phyloP scores from a whole-genome alignment of 2,113 vertebrate genomes.

The Noctilio leporinus region DNA sequence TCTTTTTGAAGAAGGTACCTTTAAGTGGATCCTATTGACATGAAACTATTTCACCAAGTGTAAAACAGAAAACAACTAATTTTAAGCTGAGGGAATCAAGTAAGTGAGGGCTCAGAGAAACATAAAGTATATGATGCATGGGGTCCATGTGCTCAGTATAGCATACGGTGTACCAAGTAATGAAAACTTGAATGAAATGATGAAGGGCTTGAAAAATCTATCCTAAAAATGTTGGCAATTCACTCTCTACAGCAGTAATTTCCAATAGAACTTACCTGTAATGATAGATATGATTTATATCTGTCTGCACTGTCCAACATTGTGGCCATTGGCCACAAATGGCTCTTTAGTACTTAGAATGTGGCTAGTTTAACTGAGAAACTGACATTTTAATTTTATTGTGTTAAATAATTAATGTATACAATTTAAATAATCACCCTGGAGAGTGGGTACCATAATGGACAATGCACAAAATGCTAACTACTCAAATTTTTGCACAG shows the following conservation, averaged over 20 bases:
- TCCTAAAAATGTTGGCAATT: neutral
- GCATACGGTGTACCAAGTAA: neutral
- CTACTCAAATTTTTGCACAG: neutral
- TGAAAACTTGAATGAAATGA: neutral
- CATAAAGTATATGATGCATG: neutral
- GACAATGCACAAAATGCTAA: neutral
- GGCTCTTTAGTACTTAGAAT: neutral
- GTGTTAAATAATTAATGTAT: neutral
- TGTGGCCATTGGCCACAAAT: neutral
- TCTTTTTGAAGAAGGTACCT: neutral
- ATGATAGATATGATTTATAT: neutral
- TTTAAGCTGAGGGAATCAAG: neutral
- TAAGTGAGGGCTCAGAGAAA: neutral
- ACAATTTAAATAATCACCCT: neutral
- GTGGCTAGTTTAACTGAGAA: neutral
- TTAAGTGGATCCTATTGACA: neutral
- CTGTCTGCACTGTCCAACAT: neutral
- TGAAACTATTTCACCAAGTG: neutral
- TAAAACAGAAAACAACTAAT: slow-evolving; percentile 17
- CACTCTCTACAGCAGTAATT: neutral
- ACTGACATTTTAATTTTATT: neutral
- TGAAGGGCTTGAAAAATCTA: neutral
- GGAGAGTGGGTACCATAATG: neutral
- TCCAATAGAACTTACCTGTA: neutral
- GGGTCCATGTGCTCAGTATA: neutral